phyloP scores from a whole-genome alignment of 1,140 invertebrate species.

The Telenomus remus region DNA sequence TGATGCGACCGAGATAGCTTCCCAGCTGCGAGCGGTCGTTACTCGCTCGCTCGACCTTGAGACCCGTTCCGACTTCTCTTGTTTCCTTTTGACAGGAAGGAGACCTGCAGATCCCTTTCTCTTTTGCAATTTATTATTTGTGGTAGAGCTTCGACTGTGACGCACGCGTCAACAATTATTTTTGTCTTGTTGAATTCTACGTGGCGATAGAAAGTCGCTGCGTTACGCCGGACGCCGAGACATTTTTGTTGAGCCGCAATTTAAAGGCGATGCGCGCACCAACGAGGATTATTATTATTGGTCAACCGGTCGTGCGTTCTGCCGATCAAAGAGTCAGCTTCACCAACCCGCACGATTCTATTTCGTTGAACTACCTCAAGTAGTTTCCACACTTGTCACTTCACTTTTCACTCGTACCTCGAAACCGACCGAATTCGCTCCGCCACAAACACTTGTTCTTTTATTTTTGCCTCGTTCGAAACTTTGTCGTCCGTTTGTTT shows the following conservation, averaged over 20 bases:
- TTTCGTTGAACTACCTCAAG: conserved; percentile 10
- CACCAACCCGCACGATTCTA: conserved; percentile 12
- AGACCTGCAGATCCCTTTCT: conserved; percentile 45
- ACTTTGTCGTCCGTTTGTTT: no score
- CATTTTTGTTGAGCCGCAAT: no score
- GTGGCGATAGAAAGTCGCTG: no score
- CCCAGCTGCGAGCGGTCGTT: conserved; percentile 59
- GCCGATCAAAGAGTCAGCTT: neutral
- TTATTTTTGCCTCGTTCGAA: neutral
- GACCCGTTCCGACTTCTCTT: conserved; percentile 54
- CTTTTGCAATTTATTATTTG: conserved; percentile 38
- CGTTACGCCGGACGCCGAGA: no score
- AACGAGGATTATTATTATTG: no score
- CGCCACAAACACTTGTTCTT: neutral
- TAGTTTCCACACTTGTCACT: conserved; percentile 38
- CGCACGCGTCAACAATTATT: conserved; percentile 20
- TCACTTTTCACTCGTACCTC: conserved; percentile 27
- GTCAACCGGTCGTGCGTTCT: no score
- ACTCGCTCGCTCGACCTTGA: conserved; percentile 57
- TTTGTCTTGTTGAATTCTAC: no score
- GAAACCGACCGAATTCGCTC: neutral
- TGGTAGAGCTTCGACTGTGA: conserved; percentile 24
- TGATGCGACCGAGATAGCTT: conserved; percentile 56
- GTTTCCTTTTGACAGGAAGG: conserved; percentile 46
- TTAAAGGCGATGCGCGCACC: no score